Evolutionary conservation across 2,113 vertebrate genomes (phyloP), one percentile per base, ranked within the genome.

Genomic region (Furnarius figulus): DNA sequence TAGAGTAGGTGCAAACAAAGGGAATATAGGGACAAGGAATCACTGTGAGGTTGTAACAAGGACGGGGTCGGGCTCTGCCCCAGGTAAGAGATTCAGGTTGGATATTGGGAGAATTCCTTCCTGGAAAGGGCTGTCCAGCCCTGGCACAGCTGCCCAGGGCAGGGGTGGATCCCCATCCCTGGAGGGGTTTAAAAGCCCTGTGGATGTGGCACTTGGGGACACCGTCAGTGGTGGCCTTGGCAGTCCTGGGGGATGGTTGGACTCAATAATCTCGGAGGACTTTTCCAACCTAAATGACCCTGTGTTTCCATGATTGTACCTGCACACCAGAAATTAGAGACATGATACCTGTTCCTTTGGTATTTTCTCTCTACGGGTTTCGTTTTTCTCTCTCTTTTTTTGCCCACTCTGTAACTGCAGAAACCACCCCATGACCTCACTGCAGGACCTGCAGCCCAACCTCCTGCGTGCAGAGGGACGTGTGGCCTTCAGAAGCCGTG

Each of bases 231-330:
- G 21, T 68, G 65, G 42, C 28, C 22, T 5, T 1, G 65, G 46
- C 55, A 35, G 12, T 3, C 37, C 80, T 61, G 80, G 44, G 55
- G 12, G 6, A 21, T 7, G 25, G 53, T 10, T 61, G 55, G 31
- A 10, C 3, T 25, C 14, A 0, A 2, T 52, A 12, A 2, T 3
- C 39, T 8, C 8, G 2, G 8, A 53, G 67, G 16, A 27, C 21
- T 21, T 62, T 25, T 20, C 80, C 56, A 84, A 7, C 25, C 20
- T 14, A 35, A 17, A 2, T 17, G 22, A 20, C 44, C 18, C 44
- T n/a, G 30, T 18, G 44, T 15, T 12, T 35, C 15, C 25, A 4
- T n/a, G 35, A 23, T 14, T 19, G 12, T 33, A 10, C 33, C 30
- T 53, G 50, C 30, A 16, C 30, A 47, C 9, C 0, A 4, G 49